A percentile compares a stretch with the other conserved stretches of the same genome.
phyloP scores from a whole-genome alignment of 2,113 vertebrate species.

The rat (Rattus norvegicus) region DNA sequence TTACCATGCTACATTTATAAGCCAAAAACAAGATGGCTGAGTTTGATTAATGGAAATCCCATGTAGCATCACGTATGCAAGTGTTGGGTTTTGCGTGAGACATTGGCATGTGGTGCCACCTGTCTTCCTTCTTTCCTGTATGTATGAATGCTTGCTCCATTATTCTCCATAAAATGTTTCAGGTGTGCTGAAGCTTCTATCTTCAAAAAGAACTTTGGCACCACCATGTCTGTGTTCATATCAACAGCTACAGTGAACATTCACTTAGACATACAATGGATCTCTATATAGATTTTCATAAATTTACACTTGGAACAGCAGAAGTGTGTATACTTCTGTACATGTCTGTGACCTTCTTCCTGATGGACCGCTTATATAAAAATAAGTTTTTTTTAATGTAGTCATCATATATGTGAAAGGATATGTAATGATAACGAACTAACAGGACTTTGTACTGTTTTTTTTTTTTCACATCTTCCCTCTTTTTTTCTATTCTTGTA shows the following conservation, averaged over 20 bases:
- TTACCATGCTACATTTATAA: neutral
- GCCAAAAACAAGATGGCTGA: neutral
- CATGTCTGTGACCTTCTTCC: conserved; percentile 6
- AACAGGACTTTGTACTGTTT: neutral
- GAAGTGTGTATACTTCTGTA: conserved; percentile 19
- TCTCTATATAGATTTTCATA: conserved; percentile 14
- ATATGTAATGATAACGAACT: neutral
- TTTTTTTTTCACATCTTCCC: neutral
- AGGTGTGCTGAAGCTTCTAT: conserved; percentile 52
- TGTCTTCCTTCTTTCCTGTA: conserved; percentile 24
- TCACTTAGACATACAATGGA: neutral
- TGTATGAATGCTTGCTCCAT: neutral
- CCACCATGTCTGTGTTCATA: neutral
- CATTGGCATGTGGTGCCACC: neutral
- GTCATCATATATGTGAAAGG: neutral
- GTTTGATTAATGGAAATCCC: neutral
- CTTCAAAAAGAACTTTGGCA: conserved; percentile 31
- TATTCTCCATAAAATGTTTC: conserved; percentile 49
- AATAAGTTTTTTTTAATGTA: conserved; percentile 9
- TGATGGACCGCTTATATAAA: conserved; percentile 24
- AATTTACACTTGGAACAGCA: conserved; percentile 22
- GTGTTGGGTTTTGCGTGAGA: neutral
- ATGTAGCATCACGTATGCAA: neutral
- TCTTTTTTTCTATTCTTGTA: no score
- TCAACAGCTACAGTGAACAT: conserved; percentile 32